Base-by-base conservation (phyloP, 2,888 invertebrate species). In the Sympetrum striolatum region DNA sequence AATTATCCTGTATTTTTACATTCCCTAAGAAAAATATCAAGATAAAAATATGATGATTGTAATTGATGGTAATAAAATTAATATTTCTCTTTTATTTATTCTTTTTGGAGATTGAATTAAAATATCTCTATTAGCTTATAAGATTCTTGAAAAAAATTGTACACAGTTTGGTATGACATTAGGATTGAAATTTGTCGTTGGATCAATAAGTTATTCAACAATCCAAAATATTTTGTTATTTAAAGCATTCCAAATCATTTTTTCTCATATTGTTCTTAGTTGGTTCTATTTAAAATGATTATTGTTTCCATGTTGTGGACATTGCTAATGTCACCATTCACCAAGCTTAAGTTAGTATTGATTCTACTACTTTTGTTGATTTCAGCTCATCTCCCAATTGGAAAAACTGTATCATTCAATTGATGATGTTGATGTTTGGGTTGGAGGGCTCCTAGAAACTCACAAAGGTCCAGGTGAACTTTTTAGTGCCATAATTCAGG, bases 361-460 rank as follows among this genome's bases (percentile, higher is more conserved):
- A 44, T 39, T 2, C 39, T 39, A 91, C n/a, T 90, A 92, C 92
- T 81, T 93, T 12, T 90, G 92, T 25, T 90, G 91, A 14, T 86
- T 35, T n/a, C 86, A 86, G 86, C 12, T 86, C n/a, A 37, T 86
- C 4, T 60, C 86, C 12, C 91, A 92, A 60, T 92, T 94, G 79
- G 81, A 90, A 37, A 90, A 91, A 14, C 91, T 95, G 31, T 94
- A 95, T 91, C 91, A 93, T 80, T 91, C 93, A n/a, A 92, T 94
- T 73, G 92, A 94, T 91, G 93, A 95, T 90, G 93, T 95, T 80
- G 96, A 96, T 92, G 92, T 95, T 18, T 95, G 95, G 95, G 93
- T 95, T 60, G 95, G 95, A 31, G 95, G 95, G 22, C 94, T 95
- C 91, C 92, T 95, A 90, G 95, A 96, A 93, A 95, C 95, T 0